Evolutionary conservation across 1,140 invertebrate species (phyloP).

Genomic region (Chionoecetes opilio): DNA sequence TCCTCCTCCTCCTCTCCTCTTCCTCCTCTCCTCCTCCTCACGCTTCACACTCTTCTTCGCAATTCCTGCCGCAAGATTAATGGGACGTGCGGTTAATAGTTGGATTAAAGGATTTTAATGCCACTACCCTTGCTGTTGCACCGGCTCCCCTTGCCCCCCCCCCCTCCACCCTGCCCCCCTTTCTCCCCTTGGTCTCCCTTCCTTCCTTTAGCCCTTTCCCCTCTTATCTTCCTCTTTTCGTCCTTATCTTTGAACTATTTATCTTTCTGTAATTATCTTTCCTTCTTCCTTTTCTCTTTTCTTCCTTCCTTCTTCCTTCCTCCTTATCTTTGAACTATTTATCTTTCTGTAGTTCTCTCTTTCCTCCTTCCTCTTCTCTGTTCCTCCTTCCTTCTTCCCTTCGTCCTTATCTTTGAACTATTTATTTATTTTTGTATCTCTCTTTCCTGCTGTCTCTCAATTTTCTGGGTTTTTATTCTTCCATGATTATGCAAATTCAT

Average conservation of each 20-base stretch:
- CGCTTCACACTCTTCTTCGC: neutral
- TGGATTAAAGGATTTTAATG: conserved; percentile 62
- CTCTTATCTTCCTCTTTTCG: neutral
- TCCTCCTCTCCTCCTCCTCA: neutral
- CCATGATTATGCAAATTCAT: neutral
- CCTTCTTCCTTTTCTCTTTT: neutral
- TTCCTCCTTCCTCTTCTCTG: neutral
- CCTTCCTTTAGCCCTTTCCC: neutral
- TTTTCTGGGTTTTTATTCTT: neutral
- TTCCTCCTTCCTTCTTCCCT: neutral
- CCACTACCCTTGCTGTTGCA: neutral
- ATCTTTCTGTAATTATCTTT: neutral
- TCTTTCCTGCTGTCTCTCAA: neutral
- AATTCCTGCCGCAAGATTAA: conserved; percentile 38
- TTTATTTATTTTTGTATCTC: neutral
- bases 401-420: neutral
- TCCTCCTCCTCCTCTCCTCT: neutral
- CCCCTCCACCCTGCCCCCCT: neutral
- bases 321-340: neutral
- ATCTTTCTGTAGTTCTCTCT: neutral
- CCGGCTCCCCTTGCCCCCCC: neutral
- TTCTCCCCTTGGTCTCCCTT: neutral
- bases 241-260: neutral
- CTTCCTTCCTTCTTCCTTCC: neutral
- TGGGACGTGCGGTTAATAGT: conserved; percentile 59